Evolutionary conservation across 1,140 invertebrate genomes (phyloP), one percentile per base, ranked within the genome.

Genomic region (Heliconius hewitsoni): DNA sequence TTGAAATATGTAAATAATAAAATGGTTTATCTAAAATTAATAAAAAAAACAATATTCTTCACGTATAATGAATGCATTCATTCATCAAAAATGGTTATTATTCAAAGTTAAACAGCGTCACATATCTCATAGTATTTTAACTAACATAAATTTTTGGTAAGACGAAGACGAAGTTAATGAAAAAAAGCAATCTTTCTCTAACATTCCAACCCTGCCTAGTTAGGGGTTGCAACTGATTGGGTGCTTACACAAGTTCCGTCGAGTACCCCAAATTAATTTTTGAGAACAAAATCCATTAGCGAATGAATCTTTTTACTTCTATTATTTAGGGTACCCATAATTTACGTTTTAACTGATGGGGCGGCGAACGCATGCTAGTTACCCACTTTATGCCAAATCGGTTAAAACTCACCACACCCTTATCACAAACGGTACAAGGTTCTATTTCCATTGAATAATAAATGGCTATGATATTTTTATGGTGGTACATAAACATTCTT

Each of bases 221-320:
- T 82, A 89, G 84, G 84, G 87, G 85, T 88, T 85, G 84, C 73
- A 71, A 80, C 72, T 80, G 81, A 91, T 93, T 92, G 92, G 89
- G 91, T 93, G 89, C 84, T 85, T 90, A 91, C 91, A 91, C 88
- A 86, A 89, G 85, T 90, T 88, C 86, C 86, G 86, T 92, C 84
- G 84, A 90, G 87, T 91, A 94, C 90, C 90, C 90, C 87, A 91
- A 93, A 93, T 93, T 93, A 92, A 93, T 91, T 90, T 93, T 93
- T 92, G 87, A 93, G 87, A 94, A 93, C 92, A 92, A 91, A 90
- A 93, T 93, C 89, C 90, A 94, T 94, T 93, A 94, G 91, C 90
- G 89, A 90, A 91, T 93, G 84, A 89, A 88, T 85, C 81, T 90
- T 93, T 91, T 91, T 91, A 90, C 85, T 85, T 80, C 74, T 85